Base-by-base conservation (phyloP, 1,140 invertebrate species). In the Penaeus japonicus region DNA sequence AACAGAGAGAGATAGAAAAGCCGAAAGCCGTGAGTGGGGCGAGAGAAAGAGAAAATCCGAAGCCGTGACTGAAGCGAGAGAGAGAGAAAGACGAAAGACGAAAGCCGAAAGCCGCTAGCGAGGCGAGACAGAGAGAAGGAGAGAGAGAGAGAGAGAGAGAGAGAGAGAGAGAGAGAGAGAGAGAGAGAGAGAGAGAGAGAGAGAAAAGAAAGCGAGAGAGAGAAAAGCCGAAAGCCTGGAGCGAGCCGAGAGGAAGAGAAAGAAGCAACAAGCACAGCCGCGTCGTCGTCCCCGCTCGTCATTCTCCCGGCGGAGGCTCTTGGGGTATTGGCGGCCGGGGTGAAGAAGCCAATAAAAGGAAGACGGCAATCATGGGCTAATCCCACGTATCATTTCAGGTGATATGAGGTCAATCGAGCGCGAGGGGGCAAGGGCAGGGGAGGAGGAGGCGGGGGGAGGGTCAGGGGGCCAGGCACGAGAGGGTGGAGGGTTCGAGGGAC, bases 331-430 rank as follows among this genome's bases (percentile, higher is more conserved):
- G 54, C 53, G 47, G 18, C 53, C 24, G 39, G 47, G 55, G 65
- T 20, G 39, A 78, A 59, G 53, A 85, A 75, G 73, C 73, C 84
- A 85, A 85, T 85, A 85, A 85, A 84, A 59, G 84, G 84, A 85
- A 78, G 84, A 78, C 83, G 32, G 35, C 84, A 85, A 85, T 85
- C 84, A 85, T n/a, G 53, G 55, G 27, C 73, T 85, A 85, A 85
- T 85, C 84, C 73, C 54, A 73, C 62, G 84, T 77, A 75, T 85
- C 84, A 78, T 85, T 78, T 57, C 53, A 78, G 84, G 84, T 85
- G 73, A 85, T 78, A 85, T 85, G 39, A 85, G 83, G 83, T 85
- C 62, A 84, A 75, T 81, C 79, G 83, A 84, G 70, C 35, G 83
- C 47, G 62, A 54, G 47, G 65, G 84, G 73, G 54, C 18, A 32